phyloP scores from a whole-genome alignment of 2,888 invertebrate species.

The Cloeon dipterum region DNA sequence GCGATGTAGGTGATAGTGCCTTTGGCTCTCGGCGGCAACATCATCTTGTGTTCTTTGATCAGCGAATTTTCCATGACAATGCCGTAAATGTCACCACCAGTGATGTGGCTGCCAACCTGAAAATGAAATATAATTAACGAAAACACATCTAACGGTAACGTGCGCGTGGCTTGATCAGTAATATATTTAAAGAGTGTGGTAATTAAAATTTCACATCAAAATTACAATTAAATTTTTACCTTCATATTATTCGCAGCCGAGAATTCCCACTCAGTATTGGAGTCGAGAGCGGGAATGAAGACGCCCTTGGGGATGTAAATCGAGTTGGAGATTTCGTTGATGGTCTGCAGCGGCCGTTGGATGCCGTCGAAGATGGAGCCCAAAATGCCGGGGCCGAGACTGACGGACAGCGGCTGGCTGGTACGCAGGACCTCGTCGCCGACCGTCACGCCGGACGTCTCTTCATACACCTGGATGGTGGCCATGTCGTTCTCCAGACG shows the following conservation, averaged over 20 bases:
- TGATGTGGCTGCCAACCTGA: slow-evolving; percentile 86
- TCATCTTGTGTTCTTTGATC: slow-evolving; percentile 89
- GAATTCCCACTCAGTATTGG: slow-evolving; percentile 77
- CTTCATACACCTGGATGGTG: slow-evolving; percentile 94
- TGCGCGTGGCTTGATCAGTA: no score
- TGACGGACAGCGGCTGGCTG: slow-evolving; percentile 96
- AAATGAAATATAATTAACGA: slow-evolving; percentile 9
- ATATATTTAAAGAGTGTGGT: no score
- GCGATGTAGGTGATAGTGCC: slow-evolving; percentile 94
- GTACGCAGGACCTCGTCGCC: slow-evolving; percentile 97
- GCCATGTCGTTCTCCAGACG: slow-evolving; percentile 99
- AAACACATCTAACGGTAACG: no score
- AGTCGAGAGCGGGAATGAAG: slow-evolving; percentile 75
- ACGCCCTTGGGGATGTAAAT: slow-evolving; percentile 99
- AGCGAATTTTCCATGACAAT: slow-evolving; percentile 92
- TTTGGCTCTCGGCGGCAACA: slow-evolving; percentile 82
- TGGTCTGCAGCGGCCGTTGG: slow-evolving; percentile 94
- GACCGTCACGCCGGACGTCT: slow-evolving; percentile 95
- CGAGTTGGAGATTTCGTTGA: slow-evolving; percentile 75
- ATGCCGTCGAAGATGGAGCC: slow-evolving; percentile 99
- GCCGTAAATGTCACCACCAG: slow-evolving; percentile 94
- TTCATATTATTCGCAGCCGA: no score
- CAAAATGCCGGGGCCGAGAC: slow-evolving; percentile 96
- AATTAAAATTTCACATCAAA: no score
- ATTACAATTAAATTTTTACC: no score